Evolutionary conservation across 2,797 vertebrate species (phyloP).

Genomic region (Schizopygopsis malacanthus): DNA sequence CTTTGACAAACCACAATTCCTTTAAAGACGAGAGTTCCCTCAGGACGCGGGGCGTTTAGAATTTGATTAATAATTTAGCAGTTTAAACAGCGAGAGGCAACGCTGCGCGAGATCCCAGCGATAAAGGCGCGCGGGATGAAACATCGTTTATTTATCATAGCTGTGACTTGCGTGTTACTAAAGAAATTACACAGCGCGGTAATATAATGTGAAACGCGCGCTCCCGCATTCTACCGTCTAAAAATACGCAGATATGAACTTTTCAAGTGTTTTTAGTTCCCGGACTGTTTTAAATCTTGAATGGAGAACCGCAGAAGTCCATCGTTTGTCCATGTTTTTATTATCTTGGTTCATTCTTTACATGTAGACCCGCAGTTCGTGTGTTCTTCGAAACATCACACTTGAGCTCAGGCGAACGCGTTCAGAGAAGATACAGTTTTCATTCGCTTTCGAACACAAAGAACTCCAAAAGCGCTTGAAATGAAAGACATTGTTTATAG

Average conservation of each 20-base stretch:
- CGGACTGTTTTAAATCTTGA: not conserved
- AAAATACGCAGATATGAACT: not conserved
- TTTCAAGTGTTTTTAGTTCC: not conserved
- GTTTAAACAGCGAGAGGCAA: slow-evolving; percentile 73
- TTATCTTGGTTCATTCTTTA: not conserved
- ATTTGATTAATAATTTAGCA: slow-evolving; percentile 83
- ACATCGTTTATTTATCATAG: slow-evolving; percentile 43
- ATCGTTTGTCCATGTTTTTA: not conserved
- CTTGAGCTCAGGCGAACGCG: not conserved
- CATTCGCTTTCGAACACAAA: not conserved
- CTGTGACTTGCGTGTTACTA: slow-evolving; percentile 52
- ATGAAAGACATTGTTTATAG: slow-evolving; percentile 9
- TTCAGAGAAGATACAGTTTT: slow-evolving; percentile 12
- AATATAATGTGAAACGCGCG: not conserved
- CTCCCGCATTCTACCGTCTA: not conserved
- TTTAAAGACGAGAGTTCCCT: slow-evolving; percentile 79
- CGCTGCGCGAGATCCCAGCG: slow-evolving; percentile 68
- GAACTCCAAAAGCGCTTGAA: not conserved
- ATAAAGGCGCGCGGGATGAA: slow-evolving; percentile 67
- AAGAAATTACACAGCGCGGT: slow-evolving; percentile 33
- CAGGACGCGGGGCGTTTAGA: slow-evolving; percentile 75
- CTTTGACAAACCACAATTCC: slow-evolving; percentile 64
- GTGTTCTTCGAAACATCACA: not conserved
- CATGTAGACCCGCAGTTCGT: not conserved
- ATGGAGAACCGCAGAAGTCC: not conserved